phyloP scores from a whole-genome alignment of 2,113 vertebrate genomes.

The Conger conger region DNA sequence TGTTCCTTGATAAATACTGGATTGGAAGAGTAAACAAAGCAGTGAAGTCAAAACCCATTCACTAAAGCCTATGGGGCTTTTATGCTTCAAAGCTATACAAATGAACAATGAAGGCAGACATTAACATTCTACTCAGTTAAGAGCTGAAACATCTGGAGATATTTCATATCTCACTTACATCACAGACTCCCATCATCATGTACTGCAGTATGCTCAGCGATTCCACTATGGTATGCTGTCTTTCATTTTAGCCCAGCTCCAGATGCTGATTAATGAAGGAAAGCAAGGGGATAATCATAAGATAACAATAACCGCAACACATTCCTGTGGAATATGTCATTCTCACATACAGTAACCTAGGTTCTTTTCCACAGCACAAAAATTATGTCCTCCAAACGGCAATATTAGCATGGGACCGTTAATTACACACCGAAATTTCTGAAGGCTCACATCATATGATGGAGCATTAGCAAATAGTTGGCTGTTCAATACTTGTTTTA shows the following conservation, averaged over 20 bases:
- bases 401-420: neutral
- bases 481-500: neutral
- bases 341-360: neutral
- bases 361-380: neutral
- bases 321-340: neutral
- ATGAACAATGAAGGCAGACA: neutral
- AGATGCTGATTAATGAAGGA: neutral
- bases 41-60: neutral
- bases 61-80: neutral
- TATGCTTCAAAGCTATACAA: neutral
- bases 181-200: neutral
- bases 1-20: neutral
- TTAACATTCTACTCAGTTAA: neutral
- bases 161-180: conserved; percentile 4
- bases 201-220: neutral
- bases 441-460: neutral
- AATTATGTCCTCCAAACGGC: neutral
- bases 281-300: neutral
- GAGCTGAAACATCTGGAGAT: neutral
- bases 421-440: neutral
- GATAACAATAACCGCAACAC: neutral
- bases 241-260: neutral
- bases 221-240: neutral
- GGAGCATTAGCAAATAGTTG: neutral
- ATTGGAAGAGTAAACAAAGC: neutral